A percentile compares a stretch with the other conserved stretches of the same genome.
These are phyloP conservation scores for Rhynchonycteris naso DNA, from an alignment of 2,797 vertebrate genomes.

Conservation along the genomic window DNA sequence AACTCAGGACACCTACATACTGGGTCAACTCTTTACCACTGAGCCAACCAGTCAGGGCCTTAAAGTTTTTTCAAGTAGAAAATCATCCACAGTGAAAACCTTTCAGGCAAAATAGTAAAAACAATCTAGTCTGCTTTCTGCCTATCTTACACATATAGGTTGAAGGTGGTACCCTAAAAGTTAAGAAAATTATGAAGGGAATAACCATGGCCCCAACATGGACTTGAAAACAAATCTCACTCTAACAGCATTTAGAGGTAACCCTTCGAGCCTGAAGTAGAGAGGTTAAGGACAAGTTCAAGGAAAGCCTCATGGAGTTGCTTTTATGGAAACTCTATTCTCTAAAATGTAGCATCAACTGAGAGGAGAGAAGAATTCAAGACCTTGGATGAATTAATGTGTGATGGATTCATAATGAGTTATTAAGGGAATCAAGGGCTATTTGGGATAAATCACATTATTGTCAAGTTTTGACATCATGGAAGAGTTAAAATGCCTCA, in stretches of 20 bases:
- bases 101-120: background rate
- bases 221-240: background rate
- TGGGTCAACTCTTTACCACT: too few relatives aligned
- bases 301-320: background rate
- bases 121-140: background rate
- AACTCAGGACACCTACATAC: too few relatives aligned
- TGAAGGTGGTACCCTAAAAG: background rate
- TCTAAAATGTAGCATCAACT: background rate
- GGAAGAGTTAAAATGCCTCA: background rate
- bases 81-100: background rate
- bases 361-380: background rate
- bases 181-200: background rate
- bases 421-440: background rate
- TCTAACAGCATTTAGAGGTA: background rate
- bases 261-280: background rate
- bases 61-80: background rate
- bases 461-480: background rate
- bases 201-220: background rate
- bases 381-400: background rate
- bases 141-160: background rate
- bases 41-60: too few relatives aligned
- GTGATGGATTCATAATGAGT: background rate
- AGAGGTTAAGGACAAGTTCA: background rate
- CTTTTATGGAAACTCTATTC: background rate
- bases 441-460: slow-evolving; percentile 10